Evolutionary conservation across 2,888 invertebrate genomes (phyloP).

Genomic region (Drosophila histrio): DNA sequence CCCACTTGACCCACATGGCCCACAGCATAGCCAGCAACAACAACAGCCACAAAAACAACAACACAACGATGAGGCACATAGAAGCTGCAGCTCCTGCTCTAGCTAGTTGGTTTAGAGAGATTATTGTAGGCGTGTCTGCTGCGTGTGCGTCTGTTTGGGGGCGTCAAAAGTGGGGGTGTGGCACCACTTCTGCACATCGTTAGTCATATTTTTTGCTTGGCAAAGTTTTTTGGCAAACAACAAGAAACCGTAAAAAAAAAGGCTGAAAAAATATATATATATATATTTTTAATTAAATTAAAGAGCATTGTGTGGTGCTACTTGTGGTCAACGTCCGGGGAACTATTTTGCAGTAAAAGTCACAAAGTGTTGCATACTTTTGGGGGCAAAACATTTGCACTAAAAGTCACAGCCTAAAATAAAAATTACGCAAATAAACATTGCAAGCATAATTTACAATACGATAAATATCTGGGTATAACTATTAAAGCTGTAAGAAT

Average conservation of each 20-base stretch:
- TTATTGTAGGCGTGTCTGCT: slow-evolving; percentile 53
- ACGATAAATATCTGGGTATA: not conserved
- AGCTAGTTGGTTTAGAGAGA: slow-evolving; percentile 33
- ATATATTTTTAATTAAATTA: slow-evolving; percentile 73
- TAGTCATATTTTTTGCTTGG: slow-evolving; percentile 64
- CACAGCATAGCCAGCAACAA: slow-evolving; percentile 24
- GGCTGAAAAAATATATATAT: not conserved
- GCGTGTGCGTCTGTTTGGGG: slow-evolving; percentile 15
- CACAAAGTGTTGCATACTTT: slow-evolving; percentile 55
- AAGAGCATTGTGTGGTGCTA: slow-evolving; percentile 51
- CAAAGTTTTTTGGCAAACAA: slow-evolving; percentile 56
- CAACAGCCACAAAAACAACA: not conserved
- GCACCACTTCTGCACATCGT: slow-evolving; percentile 63
- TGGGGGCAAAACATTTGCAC: slow-evolving; percentile 41
- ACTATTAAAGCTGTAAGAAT: not conserved
- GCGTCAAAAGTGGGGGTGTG: not conserved
- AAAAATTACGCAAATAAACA: slow-evolving; percentile 14
- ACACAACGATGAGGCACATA: slow-evolving; percentile 39
- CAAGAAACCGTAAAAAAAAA: slow-evolving; percentile 29
- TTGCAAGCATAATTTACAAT: not conserved
- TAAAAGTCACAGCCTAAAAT: slow-evolving; percentile 18
- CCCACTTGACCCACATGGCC: slow-evolving; percentile 78
- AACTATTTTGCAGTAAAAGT: slow-evolving; percentile 13
- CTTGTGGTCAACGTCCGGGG: slow-evolving; percentile 14
- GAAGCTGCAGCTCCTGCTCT: slow-evolving; percentile 24